Evolutionary conservation across 1,140 invertebrate genomes (phyloP).

Genomic region (Mesaphorura yosii): DNA sequence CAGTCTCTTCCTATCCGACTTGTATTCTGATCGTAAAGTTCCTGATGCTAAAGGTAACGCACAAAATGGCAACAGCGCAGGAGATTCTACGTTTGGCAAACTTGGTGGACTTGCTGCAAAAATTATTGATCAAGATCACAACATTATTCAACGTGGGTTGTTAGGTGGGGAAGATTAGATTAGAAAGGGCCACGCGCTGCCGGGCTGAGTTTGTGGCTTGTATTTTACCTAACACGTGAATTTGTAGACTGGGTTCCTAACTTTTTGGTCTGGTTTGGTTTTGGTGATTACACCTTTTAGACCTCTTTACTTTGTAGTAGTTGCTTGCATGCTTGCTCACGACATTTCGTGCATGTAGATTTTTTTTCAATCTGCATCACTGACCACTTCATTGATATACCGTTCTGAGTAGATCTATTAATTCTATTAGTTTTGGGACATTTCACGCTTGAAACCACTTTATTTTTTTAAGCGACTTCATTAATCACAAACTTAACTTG

Average conservation of each 20-base stretch:
- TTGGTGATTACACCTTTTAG: too few relatives aligned
- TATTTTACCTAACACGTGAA: too few relatives aligned
- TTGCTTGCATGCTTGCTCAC: not conserved
- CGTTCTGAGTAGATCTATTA: not conserved
- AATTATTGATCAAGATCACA: conserved; percentile 10
- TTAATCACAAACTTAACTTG: not conserved
- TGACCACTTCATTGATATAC: too few relatives aligned
- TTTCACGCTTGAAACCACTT: not conserved
- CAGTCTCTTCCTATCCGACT: conserved; percentile 91
- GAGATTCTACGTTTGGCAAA: too few relatives aligned
- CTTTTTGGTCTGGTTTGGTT: too few relatives aligned
- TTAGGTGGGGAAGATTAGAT: conserved; percentile 9
- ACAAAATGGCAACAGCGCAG: conserved; percentile 1
- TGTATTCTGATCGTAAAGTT: conserved; percentile 77
- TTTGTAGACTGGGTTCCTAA: too few relatives aligned
- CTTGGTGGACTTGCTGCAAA: conserved; percentile 20
- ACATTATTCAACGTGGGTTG: conserved; percentile 13
- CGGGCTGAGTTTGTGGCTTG: not conserved
- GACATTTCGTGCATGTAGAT: not conserved
- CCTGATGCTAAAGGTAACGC: conserved; percentile 71
- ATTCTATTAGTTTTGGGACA: not conserved
- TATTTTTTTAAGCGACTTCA: not conserved
- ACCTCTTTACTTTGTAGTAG: too few relatives aligned
- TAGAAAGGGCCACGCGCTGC: not conserved
- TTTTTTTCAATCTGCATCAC: not conserved